Evolutionary conservation across 2,797 vertebrate genomes (phyloP), one percentile per base, ranked within the genome.

Genomic region (Pseudochromis fuscus): DNA sequence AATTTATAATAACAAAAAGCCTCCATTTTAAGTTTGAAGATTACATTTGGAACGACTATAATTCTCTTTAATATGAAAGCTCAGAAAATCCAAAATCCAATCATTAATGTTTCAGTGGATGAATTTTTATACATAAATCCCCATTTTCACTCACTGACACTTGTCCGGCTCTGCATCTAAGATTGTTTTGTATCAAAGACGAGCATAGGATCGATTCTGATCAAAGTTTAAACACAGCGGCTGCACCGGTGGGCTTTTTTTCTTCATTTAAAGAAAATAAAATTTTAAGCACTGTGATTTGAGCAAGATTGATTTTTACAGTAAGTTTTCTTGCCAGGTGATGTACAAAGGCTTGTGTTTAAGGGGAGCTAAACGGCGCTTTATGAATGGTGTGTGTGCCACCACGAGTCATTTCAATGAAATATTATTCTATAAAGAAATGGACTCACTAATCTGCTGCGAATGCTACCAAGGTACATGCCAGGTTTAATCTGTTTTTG

Each of bases 351-450:
- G n/a, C 7, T 52, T 9, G 16, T 7, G 19, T 53, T 21, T 11
- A 18, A 30, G 28, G 11, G 1, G 3, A 64, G 23, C 27, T 24
- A 19, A 53, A 46, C 9, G 13, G 31, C 13, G 35, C 5, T 59
- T 78, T 62, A 21, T 60, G 33, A 60, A 59, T 61, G 23, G 2
- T 37, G 25, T 3, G 1, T 49, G 40, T 24, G 30, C 48, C n/a
- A 7, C 53, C 44, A 18, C 2, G 1, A 49, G 46, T 65, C 59
- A 30, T 48, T 48, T 66, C 12, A 46, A 8, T 67, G n/a, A 51
- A 73, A 57, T 48, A 63, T 55, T 33, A 59, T 62, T 57, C 28
- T 23, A 21, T 68, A 58, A 84, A 83, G 70, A 77, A 79, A 83
- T 65, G 55, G 60, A 73, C 68, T 6, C 37, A 1, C 35, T 79